Conservation (phyloP, 2,113 vertebrate genomes). For the Plotosus lineatus region DNA sequence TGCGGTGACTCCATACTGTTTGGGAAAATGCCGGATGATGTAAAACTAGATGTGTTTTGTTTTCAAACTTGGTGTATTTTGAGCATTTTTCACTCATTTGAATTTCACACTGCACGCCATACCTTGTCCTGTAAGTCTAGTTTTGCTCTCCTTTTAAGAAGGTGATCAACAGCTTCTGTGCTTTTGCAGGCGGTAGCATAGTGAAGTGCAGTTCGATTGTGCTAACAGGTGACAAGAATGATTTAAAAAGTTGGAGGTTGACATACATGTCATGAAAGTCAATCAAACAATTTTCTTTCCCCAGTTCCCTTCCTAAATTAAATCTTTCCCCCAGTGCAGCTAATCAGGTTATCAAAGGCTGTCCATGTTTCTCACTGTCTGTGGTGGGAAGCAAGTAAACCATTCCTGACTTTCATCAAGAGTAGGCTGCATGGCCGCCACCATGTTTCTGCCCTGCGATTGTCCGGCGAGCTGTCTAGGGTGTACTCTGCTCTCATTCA, state of each 20-base stretch:
- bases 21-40: not conserved
- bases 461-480: too few species aligned
- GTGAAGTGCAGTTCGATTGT: conserved; percentile 82
- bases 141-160: conserved; percentile 83
- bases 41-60: not conserved
- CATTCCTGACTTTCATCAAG: too few species aligned
- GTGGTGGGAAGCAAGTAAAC: too few species aligned
- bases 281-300: not conserved
- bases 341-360: too few species aligned
- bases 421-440: too few species aligned
- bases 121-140: conserved; percentile 86
- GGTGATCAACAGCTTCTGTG: conserved; percentile 74
- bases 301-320: too few species aligned
- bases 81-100: not conserved
- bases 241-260: not conserved
- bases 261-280: not conserved
- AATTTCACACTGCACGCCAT: conserved; percentile 11
- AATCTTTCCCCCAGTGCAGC: too few species aligned
- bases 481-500: too few species aligned
- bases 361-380: too few species aligned
- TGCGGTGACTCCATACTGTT: conserved; percentile 81
- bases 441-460: too few species aligned
- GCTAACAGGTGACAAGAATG: conserved; percentile 62
- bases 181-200: conserved; percentile 82
- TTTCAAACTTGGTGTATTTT: not conserved